Conservation (phyloP, 2,888 invertebrate species). For the Cloeon dipterum region DNA sequence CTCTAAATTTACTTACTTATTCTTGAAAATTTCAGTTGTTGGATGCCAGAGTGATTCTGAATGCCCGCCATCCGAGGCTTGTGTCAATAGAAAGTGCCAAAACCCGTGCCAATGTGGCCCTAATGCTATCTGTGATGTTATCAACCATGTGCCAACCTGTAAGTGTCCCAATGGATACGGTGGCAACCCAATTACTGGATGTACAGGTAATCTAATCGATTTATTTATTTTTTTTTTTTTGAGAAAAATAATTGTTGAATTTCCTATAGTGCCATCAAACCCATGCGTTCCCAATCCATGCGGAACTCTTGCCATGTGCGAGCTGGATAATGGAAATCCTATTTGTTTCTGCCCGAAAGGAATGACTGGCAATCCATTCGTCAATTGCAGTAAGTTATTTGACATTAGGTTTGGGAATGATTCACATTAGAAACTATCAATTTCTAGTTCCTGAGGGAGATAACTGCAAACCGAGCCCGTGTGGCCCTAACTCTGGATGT, state of each 20-base stretch:
- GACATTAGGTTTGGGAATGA: too few relatives aligned
- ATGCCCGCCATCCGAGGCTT: constrained; percentile 50
- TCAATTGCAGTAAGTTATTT: constrained; percentile 58
- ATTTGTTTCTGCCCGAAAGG: constrained; percentile 79
- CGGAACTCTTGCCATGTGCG: constrained; percentile 63
- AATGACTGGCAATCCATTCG: constrained; percentile 74
- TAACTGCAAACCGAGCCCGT: constrained; percentile 59
- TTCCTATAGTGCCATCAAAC: constrained; percentile 38
- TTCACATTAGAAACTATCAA: constrained; percentile 1
- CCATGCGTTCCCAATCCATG: constrained; percentile 73
- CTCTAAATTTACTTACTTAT: not conserved
- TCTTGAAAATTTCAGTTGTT: constrained; percentile 24
- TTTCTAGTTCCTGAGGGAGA: constrained; percentile 65
- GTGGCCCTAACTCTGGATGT: constrained; percentile 66
- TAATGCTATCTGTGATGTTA: constrained; percentile 60
- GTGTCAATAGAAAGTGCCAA: constrained; percentile 48
- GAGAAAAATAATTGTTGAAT: not conserved
- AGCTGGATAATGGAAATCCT: constrained; percentile 62
- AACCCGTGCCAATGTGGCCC: constrained; percentile 59
- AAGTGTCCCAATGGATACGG: constrained; percentile 61
- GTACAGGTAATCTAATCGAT: constrained; percentile 23
- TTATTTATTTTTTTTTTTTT: too few relatives aligned
- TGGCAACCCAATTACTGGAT: constrained; percentile 49
- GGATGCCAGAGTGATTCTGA: constrained; percentile 49
- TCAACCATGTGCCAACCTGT: constrained; percentile 55